Evolutionary conservation across 2,113 vertebrate species (phyloP).

Genomic region (Callipepla californica): DNA sequence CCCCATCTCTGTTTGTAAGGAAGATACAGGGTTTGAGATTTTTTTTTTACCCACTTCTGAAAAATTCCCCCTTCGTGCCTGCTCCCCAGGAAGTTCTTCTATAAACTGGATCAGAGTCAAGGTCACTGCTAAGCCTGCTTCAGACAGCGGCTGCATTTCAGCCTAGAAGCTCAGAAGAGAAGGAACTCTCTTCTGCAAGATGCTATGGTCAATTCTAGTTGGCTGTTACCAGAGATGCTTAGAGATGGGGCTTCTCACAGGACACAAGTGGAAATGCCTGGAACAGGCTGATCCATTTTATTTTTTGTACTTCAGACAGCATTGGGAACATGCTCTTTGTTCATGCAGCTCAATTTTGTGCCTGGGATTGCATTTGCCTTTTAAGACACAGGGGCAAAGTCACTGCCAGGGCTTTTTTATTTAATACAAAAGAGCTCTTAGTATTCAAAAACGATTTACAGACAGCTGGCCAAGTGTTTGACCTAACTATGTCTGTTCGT

Average conservation of each 20-base stretch:
- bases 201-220: not conserved
- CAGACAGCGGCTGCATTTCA: conserved; percentile 27
- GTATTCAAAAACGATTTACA: conserved; percentile 64
- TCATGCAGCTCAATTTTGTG: conserved; percentile 23
- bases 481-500: conserved; percentile 23
- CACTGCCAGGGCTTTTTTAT: conserved; percentile 57
- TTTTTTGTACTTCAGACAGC: conserved; percentile 38
- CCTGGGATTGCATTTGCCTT: conserved; percentile 55
- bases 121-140: conserved; percentile 41
- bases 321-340: conserved; percentile 23
- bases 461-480: conserved; percentile 68
- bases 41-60: not conserved
- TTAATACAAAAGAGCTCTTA: conserved; percentile 62
- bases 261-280: conserved; percentile 14
- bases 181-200: not conserved
- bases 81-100: not conserved
- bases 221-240: conserved; percentile 22
- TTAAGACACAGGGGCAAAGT: conserved; percentile 61
- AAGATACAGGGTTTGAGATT: not conserved
- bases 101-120: conserved; percentile 28
- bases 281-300: conserved; percentile 31
- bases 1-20: not conserved
- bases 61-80: not conserved
- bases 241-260: conserved; percentile 8
- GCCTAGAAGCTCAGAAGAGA: conserved; percentile 16